These are phyloP conservation scores for Coptodon rendalli DNA, from an alignment of 2,113 vertebrate genomes.

Conservation along the genomic window DNA sequence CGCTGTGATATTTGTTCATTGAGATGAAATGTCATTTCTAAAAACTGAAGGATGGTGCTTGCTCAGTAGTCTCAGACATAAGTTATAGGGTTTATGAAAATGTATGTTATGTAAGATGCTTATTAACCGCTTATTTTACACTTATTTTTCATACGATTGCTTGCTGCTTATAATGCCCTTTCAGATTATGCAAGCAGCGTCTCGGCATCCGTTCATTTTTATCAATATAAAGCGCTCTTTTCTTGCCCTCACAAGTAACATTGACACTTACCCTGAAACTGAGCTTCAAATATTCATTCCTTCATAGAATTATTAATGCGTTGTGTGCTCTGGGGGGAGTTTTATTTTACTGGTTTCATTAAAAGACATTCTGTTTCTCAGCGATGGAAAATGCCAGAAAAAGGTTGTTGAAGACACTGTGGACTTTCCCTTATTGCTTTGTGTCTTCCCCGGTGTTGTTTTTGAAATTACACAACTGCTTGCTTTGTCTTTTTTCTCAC, in stretches of 20 bases:
- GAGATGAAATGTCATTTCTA: not conserved
- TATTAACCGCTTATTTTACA: not conserved
- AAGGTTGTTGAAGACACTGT: not conserved
- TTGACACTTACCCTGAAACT: not conserved
- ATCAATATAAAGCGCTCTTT: not conserved
- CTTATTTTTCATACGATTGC: not conserved
- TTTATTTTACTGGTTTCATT: slow-evolving; percentile 38
- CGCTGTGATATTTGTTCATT: not conserved
- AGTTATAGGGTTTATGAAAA: not conserved
- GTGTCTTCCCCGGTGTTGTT: not conserved
- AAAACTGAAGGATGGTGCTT: not conserved
- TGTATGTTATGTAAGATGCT: not conserved
- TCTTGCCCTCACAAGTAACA: not conserved
- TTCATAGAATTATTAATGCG: slow-evolving; percentile 18
- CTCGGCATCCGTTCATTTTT: not conserved
- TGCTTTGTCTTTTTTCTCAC: not conserved
- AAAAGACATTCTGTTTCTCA: slow-evolving; percentile 14
- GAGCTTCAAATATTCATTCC: slow-evolving; percentile 36
- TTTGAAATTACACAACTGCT: slow-evolving; percentile 16
- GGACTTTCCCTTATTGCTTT: slow-evolving; percentile 33
- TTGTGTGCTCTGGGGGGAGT: not conserved
- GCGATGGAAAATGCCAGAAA: slow-evolving; percentile 20
- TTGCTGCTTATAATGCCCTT: not conserved
- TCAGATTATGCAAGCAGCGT: not conserved
- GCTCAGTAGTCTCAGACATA: not conserved